A percentile compares a stretch with the other conserved stretches of the same genome.
Conservation (phyloP, 1,140 invertebrate genomes). For the Bombus fervidus region DNA sequence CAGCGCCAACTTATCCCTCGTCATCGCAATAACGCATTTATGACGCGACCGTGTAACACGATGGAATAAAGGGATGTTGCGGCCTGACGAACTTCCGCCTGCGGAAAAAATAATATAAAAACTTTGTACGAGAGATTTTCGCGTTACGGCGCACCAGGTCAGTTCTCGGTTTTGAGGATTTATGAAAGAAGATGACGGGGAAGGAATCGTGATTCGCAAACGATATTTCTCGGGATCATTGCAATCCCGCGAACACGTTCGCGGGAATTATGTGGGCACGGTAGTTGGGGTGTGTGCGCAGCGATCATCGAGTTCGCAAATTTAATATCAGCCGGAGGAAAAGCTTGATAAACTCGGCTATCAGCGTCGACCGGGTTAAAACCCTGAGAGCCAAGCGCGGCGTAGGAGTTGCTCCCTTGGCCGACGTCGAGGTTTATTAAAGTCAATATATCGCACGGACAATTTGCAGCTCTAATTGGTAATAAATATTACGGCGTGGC, state of each 20-base stretch:
- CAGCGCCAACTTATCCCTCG: background rate
- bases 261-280: background rate
- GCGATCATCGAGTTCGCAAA: constrained; percentile 9
- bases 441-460: constrained; percentile 14
- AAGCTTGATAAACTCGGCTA: constrained; percentile 40
- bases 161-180: background rate
- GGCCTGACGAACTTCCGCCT: background rate
- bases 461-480: constrained; percentile 38
- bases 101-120: background rate
- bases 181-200: background rate
- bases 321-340: constrained; percentile 33
- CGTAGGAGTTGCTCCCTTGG: background rate
- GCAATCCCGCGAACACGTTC: background rate
- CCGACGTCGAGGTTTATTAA: constrained; percentile 21
- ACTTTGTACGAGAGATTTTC: background rate
- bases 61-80: background rate
- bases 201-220: background rate
- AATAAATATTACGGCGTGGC: constrained; percentile 15
- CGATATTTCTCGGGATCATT: background rate
- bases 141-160: background rate
- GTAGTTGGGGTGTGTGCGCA: too few relatives aligned
- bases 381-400: background rate
- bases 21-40: constrained; percentile 30
- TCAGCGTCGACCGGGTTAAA: constrained; percentile 7
- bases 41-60: background rate